These are phyloP conservation scores for Tinea pellionella DNA, from an alignment of 2,888 invertebrate species.

Conservation along the genomic window DNA sequence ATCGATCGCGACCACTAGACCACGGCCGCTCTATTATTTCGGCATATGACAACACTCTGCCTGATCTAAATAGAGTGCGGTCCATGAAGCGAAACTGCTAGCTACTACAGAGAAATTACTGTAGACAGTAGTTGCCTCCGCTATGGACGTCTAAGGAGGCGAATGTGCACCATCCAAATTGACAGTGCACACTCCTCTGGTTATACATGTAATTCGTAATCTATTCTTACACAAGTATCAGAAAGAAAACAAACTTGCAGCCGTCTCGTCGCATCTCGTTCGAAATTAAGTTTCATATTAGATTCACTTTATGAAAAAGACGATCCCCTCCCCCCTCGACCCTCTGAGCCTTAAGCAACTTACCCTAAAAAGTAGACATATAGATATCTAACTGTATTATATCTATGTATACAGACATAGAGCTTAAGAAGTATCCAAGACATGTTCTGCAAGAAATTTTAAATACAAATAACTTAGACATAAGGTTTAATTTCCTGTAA, in stretches of 20 bases:
- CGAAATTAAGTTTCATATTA: conserved; percentile 62
- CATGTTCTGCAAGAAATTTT: background rate
- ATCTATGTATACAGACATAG: background rate
- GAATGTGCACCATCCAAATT: too few relatives aligned
- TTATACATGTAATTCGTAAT: too few relatives aligned
- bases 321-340: conserved; percentile 20
- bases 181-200: too few relatives aligned
- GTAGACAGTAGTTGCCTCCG: too few relatives aligned
- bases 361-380: conserved; percentile 11
- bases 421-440: background rate
- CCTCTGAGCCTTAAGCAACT: conserved; percentile 11
- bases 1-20: too few relatives aligned
- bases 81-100: too few relatives aligned
- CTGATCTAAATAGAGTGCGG: too few relatives aligned
- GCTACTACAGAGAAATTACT: too few relatives aligned
- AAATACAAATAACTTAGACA: background rate
- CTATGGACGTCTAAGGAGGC: too few relatives aligned
- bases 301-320: conserved; percentile 50
- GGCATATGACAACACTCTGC: too few relatives aligned
- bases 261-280: conserved; percentile 26
- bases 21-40: too few relatives aligned
- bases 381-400: conserved; percentile 1
- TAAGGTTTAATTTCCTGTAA: background rate
- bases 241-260: background rate
- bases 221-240: too few relatives aligned